Conservation (phyloP, 2,113 vertebrate species). For the Osmerus mordax region DNA sequence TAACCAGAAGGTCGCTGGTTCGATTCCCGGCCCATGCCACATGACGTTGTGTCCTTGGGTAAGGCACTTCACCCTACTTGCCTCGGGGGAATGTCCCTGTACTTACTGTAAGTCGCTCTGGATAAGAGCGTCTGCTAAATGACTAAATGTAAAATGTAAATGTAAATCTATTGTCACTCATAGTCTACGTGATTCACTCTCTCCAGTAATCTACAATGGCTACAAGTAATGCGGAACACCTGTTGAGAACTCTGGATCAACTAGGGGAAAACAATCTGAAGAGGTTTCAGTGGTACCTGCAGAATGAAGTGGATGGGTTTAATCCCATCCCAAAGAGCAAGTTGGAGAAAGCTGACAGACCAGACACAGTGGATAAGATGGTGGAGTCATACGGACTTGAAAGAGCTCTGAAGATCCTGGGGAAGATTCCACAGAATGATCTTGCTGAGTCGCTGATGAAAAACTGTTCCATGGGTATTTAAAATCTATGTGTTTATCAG, state of each 20-base stretch:
- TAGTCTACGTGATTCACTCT: background rate
- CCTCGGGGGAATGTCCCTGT: no score
- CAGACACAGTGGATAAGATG: slow-evolving; percentile 8
- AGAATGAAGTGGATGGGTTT: background rate
- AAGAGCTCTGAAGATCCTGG: slow-evolving; percentile 13
- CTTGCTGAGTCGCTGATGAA: slow-evolving; percentile 3
- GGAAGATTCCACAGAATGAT: slow-evolving; percentile 8
- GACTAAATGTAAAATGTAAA: no score
- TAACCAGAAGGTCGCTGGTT: no score
- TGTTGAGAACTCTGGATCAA: background rate
- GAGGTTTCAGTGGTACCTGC: slow-evolving; percentile 4
- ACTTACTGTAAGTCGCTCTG: no score
- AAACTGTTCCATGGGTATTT: background rate
- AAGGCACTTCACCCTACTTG: no score
- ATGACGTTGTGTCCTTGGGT: no score
- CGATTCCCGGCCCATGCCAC: no score
- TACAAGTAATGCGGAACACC: background rate
- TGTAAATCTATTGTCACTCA: no score
- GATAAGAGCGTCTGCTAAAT: no score
- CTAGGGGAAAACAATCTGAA: background rate
- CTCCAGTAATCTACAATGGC: background rate
- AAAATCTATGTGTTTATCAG: background rate
- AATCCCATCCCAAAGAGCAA: background rate
- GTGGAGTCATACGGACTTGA: background rate
- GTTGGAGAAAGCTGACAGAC: background rate